Evolutionary conservation across 2,113 vertebrate species (phyloP), one percentile per base, ranked within the genome.

Genomic region (Camelus dromedarius): DNA sequence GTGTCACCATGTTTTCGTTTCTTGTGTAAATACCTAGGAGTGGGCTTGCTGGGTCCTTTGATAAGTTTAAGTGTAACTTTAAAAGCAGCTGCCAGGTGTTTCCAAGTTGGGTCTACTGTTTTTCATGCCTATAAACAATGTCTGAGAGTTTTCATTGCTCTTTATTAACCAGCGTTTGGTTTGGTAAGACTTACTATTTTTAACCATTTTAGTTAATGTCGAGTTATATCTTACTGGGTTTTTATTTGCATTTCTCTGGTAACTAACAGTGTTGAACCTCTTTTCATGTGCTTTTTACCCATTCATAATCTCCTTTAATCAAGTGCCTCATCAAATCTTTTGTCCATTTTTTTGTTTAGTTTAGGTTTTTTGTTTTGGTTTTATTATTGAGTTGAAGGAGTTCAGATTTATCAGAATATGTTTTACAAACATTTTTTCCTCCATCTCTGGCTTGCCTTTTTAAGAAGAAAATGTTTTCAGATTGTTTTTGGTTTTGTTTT

Each of bases 201-300:
- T 56, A 88, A 64, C 42, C 13, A 19, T 81, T 96, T 22, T 91
- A 35, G 8, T 66, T 81, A 24, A 24, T 70, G 22, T 67, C 66
- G 72, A 35, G 32, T 87, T 93, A 42, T 32, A 56, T 86, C 42
- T 52, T 87, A 24, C 0, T 95, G 30, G 30, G 20, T 85, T 95
- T 66, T 85, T 90, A n/a, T 73, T 90, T 86, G 56, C 66, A 75
- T 93, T 81, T 80, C 16, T 26, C 6, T 89, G 35, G 35, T 89
- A 26, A 84, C 50, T 60, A 89, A 58, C 56, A 84, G 0, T 60
- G 38, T 72, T 84, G n/a, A 83, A 87, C 42, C 35, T 87, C 32
- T 92, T 92, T 84, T 38, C 10, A 8, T 73, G 12, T 89, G 26
- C 16, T 75, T 93, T 58, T 75, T 75, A 50, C 28, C 50, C 66